A percentile compares a stretch with the other conserved stretches of the same genome.
Evolutionary conservation across 2,113 vertebrate genomes (phyloP).

Genomic region (Halcyon malimbica): DNA sequence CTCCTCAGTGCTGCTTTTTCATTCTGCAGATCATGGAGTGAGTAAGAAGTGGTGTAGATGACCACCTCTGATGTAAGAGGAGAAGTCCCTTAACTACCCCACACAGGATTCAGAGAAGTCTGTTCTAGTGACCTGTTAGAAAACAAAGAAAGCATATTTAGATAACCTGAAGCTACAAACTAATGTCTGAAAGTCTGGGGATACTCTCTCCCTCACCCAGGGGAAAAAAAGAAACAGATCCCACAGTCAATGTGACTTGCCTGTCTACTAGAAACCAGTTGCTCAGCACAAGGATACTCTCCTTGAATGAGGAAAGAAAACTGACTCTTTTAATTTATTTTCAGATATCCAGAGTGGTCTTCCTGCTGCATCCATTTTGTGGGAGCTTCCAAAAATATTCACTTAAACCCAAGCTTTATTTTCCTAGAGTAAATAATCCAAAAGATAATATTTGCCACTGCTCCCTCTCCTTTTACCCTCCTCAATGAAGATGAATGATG

Average conservation of each 20-base stretch:
- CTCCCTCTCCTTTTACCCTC: background rate
- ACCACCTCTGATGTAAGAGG: background rate
- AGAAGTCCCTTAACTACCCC: background rate
- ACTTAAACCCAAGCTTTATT: background rate
- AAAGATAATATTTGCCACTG: background rate
- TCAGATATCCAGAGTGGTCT: background rate
- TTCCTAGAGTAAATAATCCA: background rate
- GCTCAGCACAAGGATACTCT: background rate
- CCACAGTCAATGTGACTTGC: background rate
- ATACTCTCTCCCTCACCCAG: background rate
- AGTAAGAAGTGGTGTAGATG: background rate
- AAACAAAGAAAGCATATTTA: background rate
- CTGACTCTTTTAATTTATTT: background rate
- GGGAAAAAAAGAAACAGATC: background rate
- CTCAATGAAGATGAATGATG: background rate
- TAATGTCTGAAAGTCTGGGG: background rate
- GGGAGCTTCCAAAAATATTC: background rate
- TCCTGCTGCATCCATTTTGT: background rate
- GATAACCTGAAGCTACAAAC: background rate
- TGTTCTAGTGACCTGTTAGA: background rate
- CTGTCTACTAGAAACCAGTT: background rate
- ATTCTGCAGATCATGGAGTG: background rate
- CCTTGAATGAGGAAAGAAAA: background rate
- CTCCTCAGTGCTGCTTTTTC: background rate
- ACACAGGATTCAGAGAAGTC: background rate